phyloP scores from a whole-genome alignment of 2,797 vertebrate species.

The Poeciliopsis turneri region DNA sequence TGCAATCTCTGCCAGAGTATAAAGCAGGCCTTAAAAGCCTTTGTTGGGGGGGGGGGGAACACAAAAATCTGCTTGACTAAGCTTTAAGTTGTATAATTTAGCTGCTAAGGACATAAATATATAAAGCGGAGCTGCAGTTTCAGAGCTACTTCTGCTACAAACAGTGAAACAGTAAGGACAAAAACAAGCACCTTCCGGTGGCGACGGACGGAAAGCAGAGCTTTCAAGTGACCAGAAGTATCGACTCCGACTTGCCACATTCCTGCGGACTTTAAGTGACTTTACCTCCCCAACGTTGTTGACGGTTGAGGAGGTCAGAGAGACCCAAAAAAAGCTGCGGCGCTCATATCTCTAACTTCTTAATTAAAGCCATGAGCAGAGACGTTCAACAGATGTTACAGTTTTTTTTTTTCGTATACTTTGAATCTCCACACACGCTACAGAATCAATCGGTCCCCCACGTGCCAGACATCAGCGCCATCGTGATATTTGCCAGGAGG shows the following conservation, averaged over 20 bases:
- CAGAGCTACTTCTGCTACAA: not conserved
- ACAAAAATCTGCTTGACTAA: slow-evolving; percentile 56
- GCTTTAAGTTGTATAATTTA: slow-evolving; percentile 47
- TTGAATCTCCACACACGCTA: slow-evolving; percentile 6
- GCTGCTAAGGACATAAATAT: slow-evolving; percentile 36
- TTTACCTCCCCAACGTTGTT: not conserved
- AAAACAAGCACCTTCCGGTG: slow-evolving; percentile 38
- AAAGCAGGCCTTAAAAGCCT: slow-evolving; percentile 49
- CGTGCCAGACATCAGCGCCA: not conserved
- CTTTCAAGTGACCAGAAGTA: not conserved
- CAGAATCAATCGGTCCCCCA: slow-evolving; percentile 11
- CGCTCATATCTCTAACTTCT: not conserved
- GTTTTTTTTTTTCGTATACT: not conserved
- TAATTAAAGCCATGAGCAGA: slow-evolving; percentile 37
- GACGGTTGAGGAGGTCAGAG: slow-evolving; percentile 4
- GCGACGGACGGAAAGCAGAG: slow-evolving; percentile 44
- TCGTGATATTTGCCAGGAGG: slow-evolving; percentile 14
- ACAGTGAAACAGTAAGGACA: slow-evolving; percentile 30
- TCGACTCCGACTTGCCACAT: not conserved
- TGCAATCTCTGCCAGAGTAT: slow-evolving; percentile 36
- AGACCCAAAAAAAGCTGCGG: not conserved
- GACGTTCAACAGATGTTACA: slow-evolving; percentile 49
- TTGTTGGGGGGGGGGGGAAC: slow-evolving; percentile 13
- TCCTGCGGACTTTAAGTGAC: not conserved
- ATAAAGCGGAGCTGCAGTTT: slow-evolving; percentile 29